Evolutionary conservation across 2,797 vertebrate genomes (phyloP).

Genomic region (Amazonetta brasiliensis): DNA sequence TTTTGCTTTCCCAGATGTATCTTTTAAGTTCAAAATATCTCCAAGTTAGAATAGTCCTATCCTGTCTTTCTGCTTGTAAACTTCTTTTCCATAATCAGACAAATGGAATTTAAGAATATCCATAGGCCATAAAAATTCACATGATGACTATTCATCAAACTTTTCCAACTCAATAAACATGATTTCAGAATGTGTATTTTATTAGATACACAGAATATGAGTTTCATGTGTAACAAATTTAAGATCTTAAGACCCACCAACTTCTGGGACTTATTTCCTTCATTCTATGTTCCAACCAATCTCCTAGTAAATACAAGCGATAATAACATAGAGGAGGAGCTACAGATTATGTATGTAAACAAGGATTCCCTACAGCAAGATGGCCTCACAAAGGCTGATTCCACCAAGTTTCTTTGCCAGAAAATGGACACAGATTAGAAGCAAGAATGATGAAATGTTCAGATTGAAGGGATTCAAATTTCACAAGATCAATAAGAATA

Average conservation of each 20-base stretch:
- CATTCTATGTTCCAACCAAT: neutral
- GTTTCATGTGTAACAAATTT: constrained; percentile 8
- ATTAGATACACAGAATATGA: neutral
- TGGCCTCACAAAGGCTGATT: neutral
- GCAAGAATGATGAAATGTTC: neutral
- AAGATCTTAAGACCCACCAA: neutral
- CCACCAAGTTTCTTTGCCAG: neutral
- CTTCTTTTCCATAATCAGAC: neutral
- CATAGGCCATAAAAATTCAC: neutral
- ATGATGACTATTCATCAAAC: neutral
- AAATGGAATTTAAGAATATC: neutral
- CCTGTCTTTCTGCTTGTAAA: neutral
- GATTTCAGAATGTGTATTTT: neutral
- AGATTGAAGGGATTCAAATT: neutral
- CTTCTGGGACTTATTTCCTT: neutral
- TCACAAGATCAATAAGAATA: neutral
- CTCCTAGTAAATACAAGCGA: neutral
- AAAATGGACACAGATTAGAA: neutral
- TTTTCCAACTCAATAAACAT: neutral
- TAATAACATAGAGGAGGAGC: neutral
- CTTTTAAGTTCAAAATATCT: neutral
- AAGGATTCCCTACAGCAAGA: neutral
- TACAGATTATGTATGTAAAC: neutral
- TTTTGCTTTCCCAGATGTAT: neutral
- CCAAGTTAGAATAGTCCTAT: neutral